Evolutionary conservation across 1,140 invertebrate species (phyloP), one percentile per base, ranked within the genome.

Genomic region (Cotesia vestalis): DNA sequence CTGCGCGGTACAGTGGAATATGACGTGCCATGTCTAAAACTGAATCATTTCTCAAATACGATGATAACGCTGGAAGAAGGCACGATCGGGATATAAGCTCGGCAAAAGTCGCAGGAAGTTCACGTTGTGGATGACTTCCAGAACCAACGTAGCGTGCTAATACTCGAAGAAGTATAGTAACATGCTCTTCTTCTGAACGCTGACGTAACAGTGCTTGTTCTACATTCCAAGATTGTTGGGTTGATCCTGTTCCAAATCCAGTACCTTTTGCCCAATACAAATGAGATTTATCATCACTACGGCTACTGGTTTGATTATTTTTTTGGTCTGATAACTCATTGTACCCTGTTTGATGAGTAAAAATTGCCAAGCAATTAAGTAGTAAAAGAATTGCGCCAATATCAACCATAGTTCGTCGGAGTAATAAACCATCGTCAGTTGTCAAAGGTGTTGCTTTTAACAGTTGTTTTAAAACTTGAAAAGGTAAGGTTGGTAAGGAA

Each of bases 191-290:
- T 85, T 98, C 95, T 74, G 93, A 94, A 61, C 92, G 91, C 83
- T 97, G 95, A 9, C 95, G 88, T 62, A 95, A 82, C n/a, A 98
- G 84, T 34, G 95, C 95, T 79, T 97, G 94, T 79, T 98, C 96
- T 8, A 98, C 95, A 85, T 98, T 96, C 96, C 96, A 98, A 36
- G 94, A 95, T 79, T 97, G 96, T 69, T 95, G 93, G 1, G 95
- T 98, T 1, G 95, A 97, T 1, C 97, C 97, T 0, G 96, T 97
- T 11, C 96, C 97, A 85, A 97, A 99, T 3, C 97, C 97, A 1
- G 96, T 96, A 5, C 92, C 94, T 81, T 98, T 98, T 0, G 96
- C 96, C 96, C 96, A 98, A 84, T 97, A 98, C 73, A 94, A 88
- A 80, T 97, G 95, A 1, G 91, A 91, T 76, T 95, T 95, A 71